Evolutionary conservation across 2,797 vertebrate species (phyloP).

Genomic region (Microhierax caerulescens): DNA sequence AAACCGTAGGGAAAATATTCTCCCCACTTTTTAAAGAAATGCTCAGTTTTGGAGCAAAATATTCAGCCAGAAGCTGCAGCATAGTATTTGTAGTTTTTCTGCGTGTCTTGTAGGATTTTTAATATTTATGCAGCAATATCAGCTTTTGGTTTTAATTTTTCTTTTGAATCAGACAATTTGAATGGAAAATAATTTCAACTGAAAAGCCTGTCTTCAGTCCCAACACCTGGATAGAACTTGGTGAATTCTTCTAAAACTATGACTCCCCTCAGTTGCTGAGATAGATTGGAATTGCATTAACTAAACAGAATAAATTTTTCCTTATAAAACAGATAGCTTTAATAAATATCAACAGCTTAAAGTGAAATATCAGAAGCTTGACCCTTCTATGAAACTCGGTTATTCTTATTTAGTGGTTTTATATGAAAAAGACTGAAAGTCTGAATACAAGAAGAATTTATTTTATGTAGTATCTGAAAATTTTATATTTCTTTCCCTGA

Average conservation of each 20-base stretch:
- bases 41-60: background rate
- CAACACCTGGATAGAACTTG: background rate
- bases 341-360: background rate
- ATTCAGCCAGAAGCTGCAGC: background rate
- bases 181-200: background rate
- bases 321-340: background rate
- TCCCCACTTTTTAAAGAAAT: background rate
- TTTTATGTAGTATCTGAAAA: background rate
- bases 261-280: background rate
- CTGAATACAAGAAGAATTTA: background rate
- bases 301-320: background rate
- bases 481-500: background rate
- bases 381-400: background rate
- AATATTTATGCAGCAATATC: background rate
- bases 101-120: background rate
- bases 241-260: background rate
- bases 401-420: background rate
- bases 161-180: background rate
- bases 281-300: background rate
- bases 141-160: background rate
- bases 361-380: background rate
- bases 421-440: background rate
- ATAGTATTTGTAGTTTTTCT: background rate
- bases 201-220: background rate
- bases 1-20: background rate